Base-by-base conservation (phyloP, 2,113 vertebrate genomes). In the Phyllopteryx taeniolatus region DNA sequence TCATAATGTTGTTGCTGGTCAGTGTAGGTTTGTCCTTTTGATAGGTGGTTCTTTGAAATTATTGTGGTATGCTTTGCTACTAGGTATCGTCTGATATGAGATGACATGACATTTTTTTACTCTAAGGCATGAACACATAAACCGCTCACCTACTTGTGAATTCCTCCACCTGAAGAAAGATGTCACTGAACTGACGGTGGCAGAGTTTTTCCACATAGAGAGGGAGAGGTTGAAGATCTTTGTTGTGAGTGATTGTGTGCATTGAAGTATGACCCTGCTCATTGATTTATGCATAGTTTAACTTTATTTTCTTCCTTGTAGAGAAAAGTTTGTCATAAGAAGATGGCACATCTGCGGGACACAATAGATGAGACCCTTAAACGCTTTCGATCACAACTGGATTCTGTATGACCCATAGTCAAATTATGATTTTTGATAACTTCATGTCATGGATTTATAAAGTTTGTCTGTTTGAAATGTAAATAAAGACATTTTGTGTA, bases 141-240 rank as follows among this genome's bases (percentile, higher is more conserved):
- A 92, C 68, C 90, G 90, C 35, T 87, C 80, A 11, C 87, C 82
- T 2, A 73, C 87, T 59, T 94, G 92, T 85, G 91, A 81, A 0
- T 95, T 94, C 79, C 88, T 95, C 53, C 78, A 70, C 31, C 83
- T 92, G 77, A 83, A 80, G 61, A 91, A 88, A 74, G 61, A 78
- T 44, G 90, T 93, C 67, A 82, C 85, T 0, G 79, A 94, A 22
- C 79, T 96, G 54, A 94, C 92, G 3, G 78, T 94, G 83, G 91
- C 92, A 35, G 92, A 93, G 31, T 93, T 89, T 66, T 91, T 80
- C 56, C 79, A 82, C 19, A 79, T 93, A 74, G 94, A 95, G 61
- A 92, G 90, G 75, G 89, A 91, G 2, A 79, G 94, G 14, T 73
- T 95, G 22, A 91, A 84, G 74, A 75, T 88, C 59, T 95, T 91